Base-by-base conservation (phyloP, 2,113 vertebrate genomes). In the Lepus europaeus region DNA sequence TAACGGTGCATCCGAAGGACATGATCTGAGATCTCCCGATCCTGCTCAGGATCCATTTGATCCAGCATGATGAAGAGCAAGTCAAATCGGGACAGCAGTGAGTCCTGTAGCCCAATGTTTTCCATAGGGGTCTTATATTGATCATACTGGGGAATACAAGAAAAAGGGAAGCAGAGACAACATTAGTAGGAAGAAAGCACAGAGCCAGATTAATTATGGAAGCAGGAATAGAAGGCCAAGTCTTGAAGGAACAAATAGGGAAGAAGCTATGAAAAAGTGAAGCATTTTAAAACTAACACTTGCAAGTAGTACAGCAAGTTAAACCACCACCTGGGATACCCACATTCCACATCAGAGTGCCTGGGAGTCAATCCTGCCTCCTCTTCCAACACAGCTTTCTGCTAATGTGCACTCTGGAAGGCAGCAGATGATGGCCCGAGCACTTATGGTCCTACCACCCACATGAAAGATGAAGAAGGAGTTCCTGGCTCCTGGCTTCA, bases 41-140 rank as follows among this genome's bases (percentile, higher is more conserved):
- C 99, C 95, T 99, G 99, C 95, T 99, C 99, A 0, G 99, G 96
- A 74, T 99, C 99, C 99, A 99, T 99, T 98, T 99, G 99, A 87
- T 99, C 99, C 98, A 99, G 98, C 98, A 99, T 97, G 20, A 99
- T 99, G 98, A 99, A 99, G 56, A 99, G 99, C 72, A 99, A 98
- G 97, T 99, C 99, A 0, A 99, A 99, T 36, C 99, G 99, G 0
- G 99, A 99, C 13, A 99, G 98, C 96, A 99, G 97, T 0, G 99
- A 99, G 97, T 99, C 99, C 98, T 99, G 99, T 14, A 99, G 99
- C 51, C 99, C 99, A 0, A 99, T 99, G 98, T 99, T 99, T 96
- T 99, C 99, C 99, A 99, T 99, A 6, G 99, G 99, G 0, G 99
- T 99, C 98, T 99, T 99, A 87, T 99, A 99, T 96, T 99, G 99